Evolutionary conservation across 2,113 vertebrate genomes (phyloP).

Genomic region (Oryzias javanicus): DNA sequence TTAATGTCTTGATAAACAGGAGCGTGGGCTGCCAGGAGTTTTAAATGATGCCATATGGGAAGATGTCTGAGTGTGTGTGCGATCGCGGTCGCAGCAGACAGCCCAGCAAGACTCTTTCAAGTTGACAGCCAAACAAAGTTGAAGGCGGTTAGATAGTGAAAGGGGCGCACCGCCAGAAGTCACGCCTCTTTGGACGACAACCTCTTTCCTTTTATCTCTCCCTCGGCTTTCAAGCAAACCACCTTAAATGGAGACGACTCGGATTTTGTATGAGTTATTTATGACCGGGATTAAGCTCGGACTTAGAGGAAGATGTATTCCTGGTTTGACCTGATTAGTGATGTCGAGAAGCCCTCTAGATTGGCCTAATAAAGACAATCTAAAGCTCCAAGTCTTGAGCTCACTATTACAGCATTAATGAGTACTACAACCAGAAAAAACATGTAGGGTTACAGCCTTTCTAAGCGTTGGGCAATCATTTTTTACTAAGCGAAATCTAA

Average conservation of each 20-base stretch:
- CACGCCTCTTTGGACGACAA: slow-evolving; percentile 56
- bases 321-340: slow-evolving; percentile 32
- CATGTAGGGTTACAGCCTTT: not conserved
- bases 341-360: slow-evolving; percentile 17
- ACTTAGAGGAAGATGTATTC: not conserved
- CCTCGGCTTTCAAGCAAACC: slow-evolving; percentile 42
- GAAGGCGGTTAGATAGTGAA: slow-evolving; percentile 58
- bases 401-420: not conserved
- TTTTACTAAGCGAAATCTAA: slow-evolving; percentile 19
- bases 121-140: slow-evolving; percentile 71
- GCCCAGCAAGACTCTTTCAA: slow-evolving; percentile 59
- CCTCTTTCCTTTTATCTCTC: slow-evolving; percentile 26
- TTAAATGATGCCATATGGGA: slow-evolving; percentile 69
- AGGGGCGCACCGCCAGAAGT: slow-evolving; percentile 52
- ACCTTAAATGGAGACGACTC: slow-evolving; percentile 68
- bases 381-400: not conserved
- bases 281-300: slow-evolving; percentile 31
- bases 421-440: not conserved
- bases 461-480: not conserved
- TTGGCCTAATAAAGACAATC: slow-evolving; percentile 6
- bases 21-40: slow-evolving; percentile 67
- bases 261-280: slow-evolving; percentile 51
- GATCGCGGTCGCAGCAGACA: slow-evolving; percentile 29
- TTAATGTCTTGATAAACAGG: slow-evolving; percentile 71
- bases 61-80: slow-evolving; percentile 22